phyloP scores from a whole-genome alignment of 2,797 vertebrate genomes.

The Myiothlypis coronata region DNA sequence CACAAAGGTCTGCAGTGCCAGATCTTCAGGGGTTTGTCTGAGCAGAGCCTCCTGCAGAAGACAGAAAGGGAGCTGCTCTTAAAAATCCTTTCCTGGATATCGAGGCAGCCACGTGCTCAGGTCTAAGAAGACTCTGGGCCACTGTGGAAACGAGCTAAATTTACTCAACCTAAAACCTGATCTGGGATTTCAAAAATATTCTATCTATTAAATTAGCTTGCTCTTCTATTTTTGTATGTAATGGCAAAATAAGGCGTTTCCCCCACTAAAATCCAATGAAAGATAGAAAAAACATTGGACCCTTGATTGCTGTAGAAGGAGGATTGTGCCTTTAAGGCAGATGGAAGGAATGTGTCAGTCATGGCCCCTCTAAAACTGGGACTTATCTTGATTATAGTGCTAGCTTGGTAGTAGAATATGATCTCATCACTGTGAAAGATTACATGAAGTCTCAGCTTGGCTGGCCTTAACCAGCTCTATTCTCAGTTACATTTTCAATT shows the following conservation, averaged over 20 bases:
- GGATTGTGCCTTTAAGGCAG: slow-evolving; percentile 24
- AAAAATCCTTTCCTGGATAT: background rate
- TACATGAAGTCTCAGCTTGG: slow-evolving; percentile 66
- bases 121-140: background rate
- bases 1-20: background rate
- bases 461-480: slow-evolving; percentile 49
- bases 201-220: background rate
- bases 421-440: slow-evolving; percentile 67
- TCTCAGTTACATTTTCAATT: slow-evolving; percentile 58
- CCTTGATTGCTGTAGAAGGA: background rate
- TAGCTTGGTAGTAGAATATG: slow-evolving; percentile 63
- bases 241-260: background rate
- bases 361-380: background rate
- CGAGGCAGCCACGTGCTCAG: background rate
- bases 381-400: slow-evolving; percentile 34
- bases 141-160: background rate
- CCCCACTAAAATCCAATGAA: background rate
- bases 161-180: background rate
- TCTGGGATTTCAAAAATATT: background rate
- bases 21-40: background rate
- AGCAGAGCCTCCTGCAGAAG: background rate
- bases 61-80: background rate
- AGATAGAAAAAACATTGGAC: background rate
- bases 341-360: background rate
- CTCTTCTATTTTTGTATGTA: background rate